Base-by-base conservation (phyloP, 2,113 vertebrate genomes). In the Phasianus colchicus region DNA sequence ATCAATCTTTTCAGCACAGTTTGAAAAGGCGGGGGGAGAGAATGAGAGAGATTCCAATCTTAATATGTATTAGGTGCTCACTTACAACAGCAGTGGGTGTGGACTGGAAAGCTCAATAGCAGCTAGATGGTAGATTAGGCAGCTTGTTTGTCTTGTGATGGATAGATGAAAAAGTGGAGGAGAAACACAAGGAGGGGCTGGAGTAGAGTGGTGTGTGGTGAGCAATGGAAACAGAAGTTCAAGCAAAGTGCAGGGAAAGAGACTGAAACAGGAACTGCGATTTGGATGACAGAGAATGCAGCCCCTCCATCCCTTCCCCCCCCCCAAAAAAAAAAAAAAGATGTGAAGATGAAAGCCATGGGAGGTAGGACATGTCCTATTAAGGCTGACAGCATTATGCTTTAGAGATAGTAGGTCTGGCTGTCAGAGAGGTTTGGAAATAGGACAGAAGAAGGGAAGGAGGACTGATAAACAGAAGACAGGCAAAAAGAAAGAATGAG, bases 391-490 rank as follows among this genome's bases (percentile, higher is more conserved):
- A 90, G 66, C 43, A 34, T 83, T 93, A 47, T 38, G 34, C 73
- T 88, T 88, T 67, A 69, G 25, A 71, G 90, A 72, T 27, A 60
- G 79, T 19, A 71, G 47, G 34, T 29, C 83, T 90, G 52, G 66
- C 40, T 89, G 30, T 21, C 5, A 47, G 57, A 32, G 61, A 92
- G 80, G 48, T 93, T 90, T 92, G 92, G 90, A 94, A 94, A 89
- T 45, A 87, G 36, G 77, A 43, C 27, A 84, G 80, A 89, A 91
- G 52, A 24, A 90, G 54, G 18, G 72, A 88, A 90, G 60, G 29
- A 83, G 15, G 32, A 58, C 27, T 80, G 34, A 52, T 54, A 81
- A 61, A 88, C 42, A 91, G 88, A 91, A 78, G 11, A 42, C 30
- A 50, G 47, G n/a, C 1, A 1, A 86, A 92, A 94, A 64, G 61